Conservation (phyloP, 2,888 invertebrate species). For the Tupiocoris notatus region DNA sequence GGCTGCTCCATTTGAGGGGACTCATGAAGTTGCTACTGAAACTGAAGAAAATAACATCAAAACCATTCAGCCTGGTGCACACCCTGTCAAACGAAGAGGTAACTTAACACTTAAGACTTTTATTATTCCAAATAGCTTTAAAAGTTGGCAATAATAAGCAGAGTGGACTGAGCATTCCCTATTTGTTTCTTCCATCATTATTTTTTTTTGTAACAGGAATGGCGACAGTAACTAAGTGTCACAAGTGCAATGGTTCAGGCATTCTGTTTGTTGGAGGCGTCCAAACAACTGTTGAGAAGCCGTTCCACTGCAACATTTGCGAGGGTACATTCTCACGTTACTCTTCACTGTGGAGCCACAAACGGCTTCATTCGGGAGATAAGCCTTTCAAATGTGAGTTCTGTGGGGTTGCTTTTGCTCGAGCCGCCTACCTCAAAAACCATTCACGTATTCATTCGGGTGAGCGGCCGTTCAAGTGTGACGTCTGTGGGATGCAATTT, state of each 20-base stretch:
- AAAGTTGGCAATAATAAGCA: too few species aligned
- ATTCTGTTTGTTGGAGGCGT: conserved; percentile 71
- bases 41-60: conserved; percentile 53
- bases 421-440: conserved; percentile 86
- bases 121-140: too few species aligned
- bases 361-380: conserved; percentile 77
- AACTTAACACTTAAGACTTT: too few species aligned
- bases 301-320: conserved; percentile 85
- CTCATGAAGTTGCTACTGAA: conserved; percentile 45
- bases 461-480: conserved; percentile 63
- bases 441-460: conserved; percentile 85
- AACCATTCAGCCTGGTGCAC: conserved; percentile 54
- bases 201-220: conserved; percentile 62
- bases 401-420: conserved; percentile 83
- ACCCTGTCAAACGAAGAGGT: conserved; percentile 80
- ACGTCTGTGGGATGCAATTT: conserved; percentile 87
- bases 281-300: conserved; percentile 62
- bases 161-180: too few species aligned
- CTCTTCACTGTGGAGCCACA: conserved; percentile 85
- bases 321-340: conserved; percentile 62
- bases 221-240: conserved; percentile 81
- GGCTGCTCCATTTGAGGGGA: conserved; percentile 42
- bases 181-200: too few species aligned
- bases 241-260: conserved; percentile 85
- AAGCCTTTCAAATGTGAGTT: conserved; percentile 88